Percentiles rank a stretch among this genome's conserved stretches.
phyloP scores from a whole-genome alignment of 2,888 invertebrate genomes.

The Tipula vernalis region DNA sequence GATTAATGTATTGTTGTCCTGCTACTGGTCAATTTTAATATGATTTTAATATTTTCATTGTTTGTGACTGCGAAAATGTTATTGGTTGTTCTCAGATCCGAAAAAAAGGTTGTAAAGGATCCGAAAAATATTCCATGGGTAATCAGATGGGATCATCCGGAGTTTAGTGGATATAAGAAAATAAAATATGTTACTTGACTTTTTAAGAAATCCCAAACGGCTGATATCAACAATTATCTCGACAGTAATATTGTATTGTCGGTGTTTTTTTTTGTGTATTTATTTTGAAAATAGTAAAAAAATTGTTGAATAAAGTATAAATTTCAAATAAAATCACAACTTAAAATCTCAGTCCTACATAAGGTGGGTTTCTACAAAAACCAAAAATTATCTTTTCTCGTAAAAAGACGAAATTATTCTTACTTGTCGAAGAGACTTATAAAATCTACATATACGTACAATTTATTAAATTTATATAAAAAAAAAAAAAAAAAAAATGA shows the following conservation, averaged over 20 bases:
- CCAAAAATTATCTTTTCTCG: neutral
- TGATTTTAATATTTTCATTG: neutral
- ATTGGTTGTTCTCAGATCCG: neutral
- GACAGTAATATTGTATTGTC: neutral
- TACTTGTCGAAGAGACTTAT: neutral
- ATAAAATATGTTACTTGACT: neutral
- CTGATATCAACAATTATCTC: neutral
- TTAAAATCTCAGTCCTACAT: neutral
- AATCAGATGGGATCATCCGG: neutral
- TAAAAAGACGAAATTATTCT: neutral
- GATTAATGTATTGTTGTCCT: neutral
- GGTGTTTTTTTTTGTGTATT: neutral
- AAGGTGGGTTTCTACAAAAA: neutral
- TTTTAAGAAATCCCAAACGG: neutral
- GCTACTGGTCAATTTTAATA: slow-evolving; percentile 4
- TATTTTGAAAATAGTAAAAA: neutral
- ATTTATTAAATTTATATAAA: neutral
- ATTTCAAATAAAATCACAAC: neutral
- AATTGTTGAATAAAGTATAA: neutral
- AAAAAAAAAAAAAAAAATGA: neutral
- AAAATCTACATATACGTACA: neutral
- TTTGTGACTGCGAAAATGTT: neutral
- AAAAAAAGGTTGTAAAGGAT: neutral
- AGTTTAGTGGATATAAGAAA: neutral
- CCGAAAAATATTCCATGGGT: neutral